Evolutionary conservation across 2,113 vertebrate genomes (phyloP).

Genomic region (Copsychus sechellarum): DNA sequence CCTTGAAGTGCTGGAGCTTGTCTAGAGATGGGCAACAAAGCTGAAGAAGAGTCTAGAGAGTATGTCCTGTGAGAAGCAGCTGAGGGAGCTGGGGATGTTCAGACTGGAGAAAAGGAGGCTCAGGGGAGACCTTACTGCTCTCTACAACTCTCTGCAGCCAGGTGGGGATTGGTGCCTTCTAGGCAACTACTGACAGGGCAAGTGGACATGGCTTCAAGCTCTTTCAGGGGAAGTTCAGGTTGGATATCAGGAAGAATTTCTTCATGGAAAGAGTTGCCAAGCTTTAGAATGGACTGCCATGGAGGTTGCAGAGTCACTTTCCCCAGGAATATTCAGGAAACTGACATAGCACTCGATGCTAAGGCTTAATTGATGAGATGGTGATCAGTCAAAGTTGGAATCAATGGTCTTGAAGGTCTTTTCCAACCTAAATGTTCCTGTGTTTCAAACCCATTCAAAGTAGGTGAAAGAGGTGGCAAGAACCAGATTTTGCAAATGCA

Average conservation of each 20-base stretch:
- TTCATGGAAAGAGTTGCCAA: neutral
- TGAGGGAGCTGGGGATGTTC: neutral
- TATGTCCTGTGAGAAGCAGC: neutral
- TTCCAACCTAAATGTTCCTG: neutral
- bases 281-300: neutral
- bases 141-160: neutral
- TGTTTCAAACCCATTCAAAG: neutral
- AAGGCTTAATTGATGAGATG: neutral
- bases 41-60: neutral
- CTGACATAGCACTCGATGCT: neutral
- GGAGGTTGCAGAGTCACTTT: no score
- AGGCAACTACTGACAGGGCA: neutral
- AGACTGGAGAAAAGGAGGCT: neutral
- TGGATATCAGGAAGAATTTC: neutral
- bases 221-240: neutral
- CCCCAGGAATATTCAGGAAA: neutral
- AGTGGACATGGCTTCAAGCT: neutral
- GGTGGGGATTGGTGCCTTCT: fast-evolving
- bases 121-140: neutral
- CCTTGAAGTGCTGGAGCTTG: neutral
- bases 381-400: neutral
- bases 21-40: neutral
- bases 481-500: neutral
- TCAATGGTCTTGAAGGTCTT: neutral
- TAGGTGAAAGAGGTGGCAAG: neutral